Base-by-base conservation (phyloP, 23 tunicate genomes). In the Clavelina lepadiformis region DNA sequence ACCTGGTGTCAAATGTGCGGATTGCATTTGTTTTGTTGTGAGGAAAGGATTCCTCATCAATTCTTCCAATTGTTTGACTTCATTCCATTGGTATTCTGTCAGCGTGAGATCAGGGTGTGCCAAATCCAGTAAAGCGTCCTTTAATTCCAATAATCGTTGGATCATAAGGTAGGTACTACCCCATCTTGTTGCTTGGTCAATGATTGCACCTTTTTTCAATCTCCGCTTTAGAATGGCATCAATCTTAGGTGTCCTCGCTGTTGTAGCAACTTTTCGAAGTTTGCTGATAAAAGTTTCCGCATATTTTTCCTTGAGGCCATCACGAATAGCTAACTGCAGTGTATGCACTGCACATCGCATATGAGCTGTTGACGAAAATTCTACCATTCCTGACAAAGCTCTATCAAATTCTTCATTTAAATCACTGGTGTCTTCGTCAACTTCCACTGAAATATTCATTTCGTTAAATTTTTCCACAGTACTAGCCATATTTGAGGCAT, bases 321-420 rank as follows among this genome's bases (percentile, higher is more conserved):
- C 59, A 53, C 15, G 22, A 19, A 53, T 53, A 53, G 59, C 59
- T 53, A 53, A 53, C 59, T 53, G 59, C 59, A 53, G 59, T 53
- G 59, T 53, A n/a, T 53, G 59, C 59, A 53, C 21, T n/a, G 59
- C 22, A 53, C n/a, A n/a, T n/a, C n/a, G n/a, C n/a, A n/a, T n/a
- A n/a, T n/a, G n/a, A n/a, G n/a, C n/a, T n/a, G n/a, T n/a, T n/a
- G n/a, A n/a, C n/a, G n/a, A 44, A 44, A 44, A 44, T 11, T 44
- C 49, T 15, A 44, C 49, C 49, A 44, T 44, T 44, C 15, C 15
- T 44, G 49, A 44, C 49, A 44, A 44, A 44, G 49, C 49, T n/a
- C n/a, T n/a, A 53, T 53, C 59, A n/a, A 53, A 27, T n/a, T 53
- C 23, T 53, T 53, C 23, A 53, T 53, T 27, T 27, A 53, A 53